A percentile compares a stretch with the other conserved stretches of the same genome.
These are phyloP conservation scores for Lamellibrachia columna DNA, from an alignment of 2,888 invertebrate genomes.

Conservation along the genomic window DNA sequence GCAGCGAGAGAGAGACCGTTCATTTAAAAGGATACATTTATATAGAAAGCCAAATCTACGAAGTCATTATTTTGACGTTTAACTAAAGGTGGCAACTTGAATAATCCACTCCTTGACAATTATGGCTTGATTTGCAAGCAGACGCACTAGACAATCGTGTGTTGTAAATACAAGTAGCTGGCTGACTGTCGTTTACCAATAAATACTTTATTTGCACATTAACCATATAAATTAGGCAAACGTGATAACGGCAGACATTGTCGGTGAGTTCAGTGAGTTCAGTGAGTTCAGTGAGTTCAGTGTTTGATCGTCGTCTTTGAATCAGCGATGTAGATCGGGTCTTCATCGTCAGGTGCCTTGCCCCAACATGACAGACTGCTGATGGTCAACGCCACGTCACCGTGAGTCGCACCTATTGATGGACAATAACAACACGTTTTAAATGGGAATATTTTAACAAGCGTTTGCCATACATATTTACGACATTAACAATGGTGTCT, in stretches of 20 bases:
- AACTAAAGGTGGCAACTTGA: too few relatives aligned
- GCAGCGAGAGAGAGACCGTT: not conserved
- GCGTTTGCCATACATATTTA: not conserved
- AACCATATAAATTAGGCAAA: not conserved
- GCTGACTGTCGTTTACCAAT: not conserved
- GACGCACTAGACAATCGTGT: not conserved
- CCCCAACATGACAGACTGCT: not conserved
- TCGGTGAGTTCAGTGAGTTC: not conserved
- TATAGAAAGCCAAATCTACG: not conserved
- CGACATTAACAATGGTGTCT: not conserved
- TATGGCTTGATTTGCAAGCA: not conserved
- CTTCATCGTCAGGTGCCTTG: not conserved
- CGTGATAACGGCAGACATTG: not conserved
- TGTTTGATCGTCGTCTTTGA: not conserved
- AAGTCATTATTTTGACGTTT: too few relatives aligned
- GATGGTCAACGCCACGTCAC: not conserved
- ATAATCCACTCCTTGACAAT: not conserved
- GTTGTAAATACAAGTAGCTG: not conserved
- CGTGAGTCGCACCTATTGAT: not conserved
- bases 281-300: not conserved
- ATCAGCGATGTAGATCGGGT: not conserved
- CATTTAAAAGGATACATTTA: not conserved
- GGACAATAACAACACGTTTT: not conserved
- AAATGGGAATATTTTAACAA: not conserved
- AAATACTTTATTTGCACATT: not conserved